phyloP scores from a whole-genome alignment of 2,797 vertebrate genomes.

The Antrozous pallidus region DNA sequence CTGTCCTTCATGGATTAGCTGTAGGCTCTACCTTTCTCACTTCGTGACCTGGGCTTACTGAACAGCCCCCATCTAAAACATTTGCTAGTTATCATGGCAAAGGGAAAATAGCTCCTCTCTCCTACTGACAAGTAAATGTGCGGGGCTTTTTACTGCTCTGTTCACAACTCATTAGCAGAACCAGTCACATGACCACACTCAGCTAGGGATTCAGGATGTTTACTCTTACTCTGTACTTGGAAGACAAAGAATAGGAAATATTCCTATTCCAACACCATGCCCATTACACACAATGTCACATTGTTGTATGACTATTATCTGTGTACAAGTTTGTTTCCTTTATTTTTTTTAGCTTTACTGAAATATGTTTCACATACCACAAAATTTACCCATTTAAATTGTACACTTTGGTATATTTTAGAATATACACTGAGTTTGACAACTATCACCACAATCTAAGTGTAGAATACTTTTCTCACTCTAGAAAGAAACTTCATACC shows the following conservation, averaged over 20 bases:
- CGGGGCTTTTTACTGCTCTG: background rate
- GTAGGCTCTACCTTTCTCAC: background rate
- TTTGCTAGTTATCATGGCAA: background rate
- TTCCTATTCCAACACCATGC: background rate
- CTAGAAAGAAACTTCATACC: background rate
- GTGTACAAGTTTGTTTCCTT: background rate
- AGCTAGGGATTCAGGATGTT: background rate
- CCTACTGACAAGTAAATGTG: background rate
- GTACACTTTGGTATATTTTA: background rate
- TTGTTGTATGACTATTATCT: background rate
- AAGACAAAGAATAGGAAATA: background rate
- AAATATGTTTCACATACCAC: background rate
- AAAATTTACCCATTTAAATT: background rate
- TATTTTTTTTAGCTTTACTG: background rate
- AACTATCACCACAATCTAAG: background rate
- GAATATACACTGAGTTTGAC: background rate
- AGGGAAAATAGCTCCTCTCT: background rate
- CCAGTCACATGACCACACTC: background rate
- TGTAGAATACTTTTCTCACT: background rate
- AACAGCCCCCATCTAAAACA: background rate
- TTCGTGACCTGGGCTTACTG: background rate
- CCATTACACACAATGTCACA: background rate
- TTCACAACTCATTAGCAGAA: background rate
- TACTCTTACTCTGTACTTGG: background rate
- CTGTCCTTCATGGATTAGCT: background rate